Evolutionary conservation across 2,113 vertebrate species (phyloP).

Genomic region (Columbina picui): DNA sequence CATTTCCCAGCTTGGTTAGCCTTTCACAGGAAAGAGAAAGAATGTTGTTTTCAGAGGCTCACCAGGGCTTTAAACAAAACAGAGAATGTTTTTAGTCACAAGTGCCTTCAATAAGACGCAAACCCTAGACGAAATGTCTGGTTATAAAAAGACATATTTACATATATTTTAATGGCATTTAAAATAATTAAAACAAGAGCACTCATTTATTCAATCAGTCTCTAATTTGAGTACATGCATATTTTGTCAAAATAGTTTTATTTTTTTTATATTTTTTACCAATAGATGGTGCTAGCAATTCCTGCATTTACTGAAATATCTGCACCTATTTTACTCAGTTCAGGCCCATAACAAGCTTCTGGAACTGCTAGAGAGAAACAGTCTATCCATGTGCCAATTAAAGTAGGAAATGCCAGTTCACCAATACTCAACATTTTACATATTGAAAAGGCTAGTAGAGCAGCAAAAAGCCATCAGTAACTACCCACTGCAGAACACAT

Average conservation of each 20-base stretch:
- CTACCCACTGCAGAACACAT: background rate
- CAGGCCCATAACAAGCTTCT: background rate
- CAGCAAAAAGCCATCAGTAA: constrained; percentile 23
- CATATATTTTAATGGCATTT: constrained; percentile 63
- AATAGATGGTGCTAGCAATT: constrained; percentile 73
- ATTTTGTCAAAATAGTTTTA: constrained; percentile 32
- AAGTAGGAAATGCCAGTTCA: constrained; percentile 16
- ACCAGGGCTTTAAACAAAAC: background rate
- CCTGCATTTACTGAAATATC: constrained; percentile 13
- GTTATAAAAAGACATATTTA: constrained; percentile 64
- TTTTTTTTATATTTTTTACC: constrained; percentile 29
- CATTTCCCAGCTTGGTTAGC: background rate
- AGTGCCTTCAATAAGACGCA: constrained; percentile 1
- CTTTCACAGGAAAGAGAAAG: background rate
- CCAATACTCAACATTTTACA: background rate
- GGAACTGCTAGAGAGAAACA: background rate
- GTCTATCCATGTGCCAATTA: constrained; percentile 2
- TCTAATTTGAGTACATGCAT: constrained; percentile 32
- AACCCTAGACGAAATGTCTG: constrained; percentile 1
- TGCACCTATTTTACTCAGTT: constrained; percentile 4
- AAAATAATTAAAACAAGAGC: constrained; percentile 55
- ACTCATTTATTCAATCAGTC: constrained; percentile 62
- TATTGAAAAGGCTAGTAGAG: constrained; percentile 23
- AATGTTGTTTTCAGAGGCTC: background rate
- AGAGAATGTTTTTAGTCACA: background rate